A percentile compares a stretch with the other conserved stretches of the same genome.
Conservation (phyloP, 2,888 invertebrate genomes). For the Pandemis cinnamomeana region DNA sequence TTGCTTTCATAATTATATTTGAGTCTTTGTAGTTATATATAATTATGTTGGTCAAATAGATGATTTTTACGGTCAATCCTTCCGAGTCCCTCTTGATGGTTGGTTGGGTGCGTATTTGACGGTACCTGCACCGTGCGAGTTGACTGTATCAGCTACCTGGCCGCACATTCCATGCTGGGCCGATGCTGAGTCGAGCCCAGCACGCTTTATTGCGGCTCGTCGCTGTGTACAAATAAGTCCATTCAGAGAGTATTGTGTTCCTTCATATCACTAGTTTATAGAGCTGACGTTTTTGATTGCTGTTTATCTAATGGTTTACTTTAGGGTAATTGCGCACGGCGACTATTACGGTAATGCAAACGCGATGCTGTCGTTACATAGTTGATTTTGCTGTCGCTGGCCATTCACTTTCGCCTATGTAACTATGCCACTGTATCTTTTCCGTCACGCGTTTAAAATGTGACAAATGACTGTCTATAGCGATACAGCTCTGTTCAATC, state of each 20-base stretch:
- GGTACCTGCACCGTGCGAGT: background rate
- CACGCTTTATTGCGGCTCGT: background rate
- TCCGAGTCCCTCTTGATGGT: background rate
- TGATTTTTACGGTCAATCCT: background rate
- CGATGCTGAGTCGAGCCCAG: background rate
- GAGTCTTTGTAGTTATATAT: background rate
- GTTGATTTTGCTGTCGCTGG: too few species aligned
- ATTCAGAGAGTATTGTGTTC: background rate
- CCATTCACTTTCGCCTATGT: too few species aligned
- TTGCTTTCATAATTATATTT: background rate
- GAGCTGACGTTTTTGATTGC: background rate
- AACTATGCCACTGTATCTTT: too few species aligned
- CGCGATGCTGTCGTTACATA: background rate
- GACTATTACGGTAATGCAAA: too few species aligned
- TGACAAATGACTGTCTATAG: too few species aligned
- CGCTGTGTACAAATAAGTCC: background rate
- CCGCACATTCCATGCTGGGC: background rate
- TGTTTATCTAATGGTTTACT: background rate
- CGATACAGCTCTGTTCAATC: too few species aligned
- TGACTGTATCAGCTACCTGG: background rate
- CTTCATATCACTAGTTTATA: conserved; percentile 24
- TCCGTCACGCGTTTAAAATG: too few species aligned
- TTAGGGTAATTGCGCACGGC: background rate
- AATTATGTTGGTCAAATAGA: background rate
- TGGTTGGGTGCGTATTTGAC: background rate